Conservation (phyloP, 2,113 vertebrate genomes). For the Mus pahari region DNA sequence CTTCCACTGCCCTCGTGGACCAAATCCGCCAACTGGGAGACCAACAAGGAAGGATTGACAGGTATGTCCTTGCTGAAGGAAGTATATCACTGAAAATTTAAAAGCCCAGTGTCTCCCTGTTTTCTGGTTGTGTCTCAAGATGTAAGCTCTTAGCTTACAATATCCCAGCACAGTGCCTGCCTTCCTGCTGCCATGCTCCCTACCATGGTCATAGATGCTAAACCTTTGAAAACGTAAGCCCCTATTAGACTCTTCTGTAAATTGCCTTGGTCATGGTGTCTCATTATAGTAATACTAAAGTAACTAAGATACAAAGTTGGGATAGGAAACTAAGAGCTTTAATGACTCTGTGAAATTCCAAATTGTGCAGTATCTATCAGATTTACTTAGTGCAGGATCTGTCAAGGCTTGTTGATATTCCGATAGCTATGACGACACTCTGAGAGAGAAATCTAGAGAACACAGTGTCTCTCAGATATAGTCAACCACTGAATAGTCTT, state of each 20-base stretch:
- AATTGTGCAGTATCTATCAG: not conserved
- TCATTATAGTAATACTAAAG: not conserved
- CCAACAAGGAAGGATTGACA: not conserved
- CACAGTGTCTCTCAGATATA: not conserved
- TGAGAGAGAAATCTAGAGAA: not conserved
- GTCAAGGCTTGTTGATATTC: not conserved
- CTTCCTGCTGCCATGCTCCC: not conserved
- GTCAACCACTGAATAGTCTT: not conserved
- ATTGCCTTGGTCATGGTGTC: not conserved
- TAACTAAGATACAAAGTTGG: not conserved
- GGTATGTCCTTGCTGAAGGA: not conserved
- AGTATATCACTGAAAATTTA: not conserved
- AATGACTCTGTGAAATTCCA: slow-evolving; percentile 7
- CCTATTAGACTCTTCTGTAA: not conserved
- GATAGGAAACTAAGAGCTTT: slow-evolving; percentile 16
- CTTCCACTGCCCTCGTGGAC: too few relatives aligned
- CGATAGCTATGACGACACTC: not conserved
- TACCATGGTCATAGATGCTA: not conserved
- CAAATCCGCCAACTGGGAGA: too few relatives aligned
- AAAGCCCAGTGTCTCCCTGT: not conserved
- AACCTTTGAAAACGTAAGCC: not conserved
- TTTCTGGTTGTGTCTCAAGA: not conserved
- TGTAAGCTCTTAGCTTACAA: not conserved
- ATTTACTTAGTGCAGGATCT: not conserved
- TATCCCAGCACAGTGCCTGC: not conserved